These are phyloP conservation scores for Chloroceryle aenea DNA, from an alignment of 2,113 vertebrate species.

Conservation along the genomic window DNA sequence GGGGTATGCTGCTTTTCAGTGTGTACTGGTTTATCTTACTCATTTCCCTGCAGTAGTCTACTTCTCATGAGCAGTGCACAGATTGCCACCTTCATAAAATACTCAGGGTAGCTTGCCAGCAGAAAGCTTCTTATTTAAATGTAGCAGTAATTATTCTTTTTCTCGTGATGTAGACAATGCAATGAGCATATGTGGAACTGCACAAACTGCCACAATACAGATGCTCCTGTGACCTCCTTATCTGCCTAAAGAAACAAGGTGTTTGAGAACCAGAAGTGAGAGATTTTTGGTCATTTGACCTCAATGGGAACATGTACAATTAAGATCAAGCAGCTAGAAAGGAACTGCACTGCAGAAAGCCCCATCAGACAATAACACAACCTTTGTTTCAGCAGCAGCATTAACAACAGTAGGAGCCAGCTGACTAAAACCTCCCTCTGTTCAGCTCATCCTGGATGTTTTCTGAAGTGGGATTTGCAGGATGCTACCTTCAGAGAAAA, in stretches of 20 bases:
- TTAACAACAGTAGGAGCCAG: not conserved
- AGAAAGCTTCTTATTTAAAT: not conserved
- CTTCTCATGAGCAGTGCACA: not conserved
- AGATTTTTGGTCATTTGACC: not conserved
- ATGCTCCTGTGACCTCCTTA: rapidly evolving
- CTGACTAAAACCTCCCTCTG: slow-evolving; percentile 1
- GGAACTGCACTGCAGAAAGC: not conserved
- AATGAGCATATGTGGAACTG: not conserved
- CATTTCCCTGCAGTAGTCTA: not conserved
- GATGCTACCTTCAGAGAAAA: slow-evolving; percentile 13
- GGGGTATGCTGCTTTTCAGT: not conserved
- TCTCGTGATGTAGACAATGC: not conserved
- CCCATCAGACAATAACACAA: not conserved
- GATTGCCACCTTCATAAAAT: not conserved
- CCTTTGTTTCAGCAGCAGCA: not conserved
- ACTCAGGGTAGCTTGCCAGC: not conserved
- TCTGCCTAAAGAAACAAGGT: not conserved
- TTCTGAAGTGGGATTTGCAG: slow-evolving; percentile 49
- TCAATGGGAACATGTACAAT: not conserved
- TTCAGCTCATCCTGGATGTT: slow-evolving; percentile 17
- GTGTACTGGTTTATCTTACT: not conserved
- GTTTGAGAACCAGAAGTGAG: not conserved
- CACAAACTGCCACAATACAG: not conserved
- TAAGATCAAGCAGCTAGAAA: not conserved
- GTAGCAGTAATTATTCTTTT: not conserved